Percentiles rank a stretch among this genome's conserved stretches.
Evolutionary conservation across 2,797 vertebrate genomes (phyloP).

Genomic region (Urosaurus nigricauda): DNA sequence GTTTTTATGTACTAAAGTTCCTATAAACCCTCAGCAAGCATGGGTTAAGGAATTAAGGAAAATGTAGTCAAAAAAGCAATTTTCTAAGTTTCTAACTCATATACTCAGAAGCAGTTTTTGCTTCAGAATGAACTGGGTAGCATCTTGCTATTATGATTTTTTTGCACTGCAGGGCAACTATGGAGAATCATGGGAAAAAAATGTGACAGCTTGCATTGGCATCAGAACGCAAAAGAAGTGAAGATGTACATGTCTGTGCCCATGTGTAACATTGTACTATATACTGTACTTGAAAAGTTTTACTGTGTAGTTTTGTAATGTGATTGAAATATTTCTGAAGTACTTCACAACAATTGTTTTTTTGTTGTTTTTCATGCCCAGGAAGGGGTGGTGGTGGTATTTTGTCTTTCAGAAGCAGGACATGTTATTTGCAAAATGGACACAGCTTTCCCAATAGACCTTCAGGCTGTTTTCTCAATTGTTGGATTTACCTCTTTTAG

Average conservation of each 20-base stretch:
- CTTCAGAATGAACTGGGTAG: background rate
- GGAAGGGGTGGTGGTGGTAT: background rate
- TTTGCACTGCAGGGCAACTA: background rate
- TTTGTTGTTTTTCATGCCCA: no score
- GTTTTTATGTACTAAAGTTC: background rate
- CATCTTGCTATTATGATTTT: background rate
- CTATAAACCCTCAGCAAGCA: no score
- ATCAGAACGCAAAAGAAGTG: background rate
- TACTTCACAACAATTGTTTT: background rate
- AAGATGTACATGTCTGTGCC: background rate
- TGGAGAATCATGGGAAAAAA: background rate
- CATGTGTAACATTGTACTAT: constrained; percentile 1
- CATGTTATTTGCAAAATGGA: background rate
- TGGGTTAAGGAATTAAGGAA: no score
- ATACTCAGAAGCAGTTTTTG: background rate
- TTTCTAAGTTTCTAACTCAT: background rate
- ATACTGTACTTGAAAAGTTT: background rate
- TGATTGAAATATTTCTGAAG: background rate
- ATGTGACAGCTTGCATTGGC: background rate
- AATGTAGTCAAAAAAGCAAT: no score
- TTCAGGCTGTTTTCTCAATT: background rate
- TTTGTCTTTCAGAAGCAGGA: no score
- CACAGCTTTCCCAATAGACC: background rate
- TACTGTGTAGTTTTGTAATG: background rate
- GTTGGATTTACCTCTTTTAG: background rate